Evolutionary conservation across 2,797 vertebrate species (phyloP), one percentile per base, ranked within the genome.

Genomic region (Galaxias olidus): DNA sequence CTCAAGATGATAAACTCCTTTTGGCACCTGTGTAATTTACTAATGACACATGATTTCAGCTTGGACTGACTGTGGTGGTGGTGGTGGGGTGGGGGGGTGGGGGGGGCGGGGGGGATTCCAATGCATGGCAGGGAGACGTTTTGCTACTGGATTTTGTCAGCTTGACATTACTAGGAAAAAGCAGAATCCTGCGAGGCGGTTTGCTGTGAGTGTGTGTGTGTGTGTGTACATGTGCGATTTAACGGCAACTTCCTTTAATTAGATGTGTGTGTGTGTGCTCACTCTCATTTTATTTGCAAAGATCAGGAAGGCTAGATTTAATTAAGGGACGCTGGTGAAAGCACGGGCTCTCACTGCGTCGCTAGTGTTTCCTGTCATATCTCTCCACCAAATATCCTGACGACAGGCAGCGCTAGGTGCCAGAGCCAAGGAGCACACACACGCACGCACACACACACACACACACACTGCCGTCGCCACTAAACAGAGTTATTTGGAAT

Each of bases 11-110:
- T 91, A 91, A 92, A 92, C 90, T 90, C 84, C 88, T 90, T 90
- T 80, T 91, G 92, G 90, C 91, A 93, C 91, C 92, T 93, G 92
- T 92, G 91, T 93, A 90, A 93, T 93, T 92, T 90, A 86, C 88
- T 91, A 92, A 93, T 92, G 91, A 92, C 88, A 89, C 83, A 86
- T 90, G 85, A 90, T 90, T 90, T 89, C 86, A 87, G 86, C 85
- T 85, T 80, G 82, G 77, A 73, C 83, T 70, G 83, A 80, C 81
- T 84, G 76, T 55, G 72, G 84, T 57, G 42, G 56, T n/a, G 56
- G 47, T 10, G 10, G 42, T 3, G 4, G 7, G 40, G 51, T 10
- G 18, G 7, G 13, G 30, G 45, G 9, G 44, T 62, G 63, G 50
- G 45, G 14, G 55, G 43, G 15, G 55, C 48, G 72, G 75, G 65